Evolutionary conservation across 1,140 invertebrate genomes (phyloP), one percentile per base, ranked within the genome.

Genomic region (Gonatopus flavifemur): DNA sequence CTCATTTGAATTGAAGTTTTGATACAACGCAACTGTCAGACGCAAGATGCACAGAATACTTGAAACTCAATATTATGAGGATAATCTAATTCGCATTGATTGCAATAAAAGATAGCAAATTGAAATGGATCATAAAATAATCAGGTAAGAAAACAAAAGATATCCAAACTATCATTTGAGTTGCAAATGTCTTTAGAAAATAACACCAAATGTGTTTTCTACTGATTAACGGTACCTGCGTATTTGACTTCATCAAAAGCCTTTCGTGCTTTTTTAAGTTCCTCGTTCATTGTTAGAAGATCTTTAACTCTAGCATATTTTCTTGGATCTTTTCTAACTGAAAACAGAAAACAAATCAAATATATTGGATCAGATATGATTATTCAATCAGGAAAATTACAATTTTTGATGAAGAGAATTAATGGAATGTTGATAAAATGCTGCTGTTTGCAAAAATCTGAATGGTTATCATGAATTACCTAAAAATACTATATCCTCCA

Each of bases 201-300:
- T n/a, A n/a, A n/a, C n/a, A n/a, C n/a, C n/a, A n/a, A n/a, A n/a
- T n/a, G n/a, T n/a, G n/a, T n/a, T n/a, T n/a, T 57, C 49, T 60
- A 71, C 44, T 66, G 66, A 50, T 48, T 63, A 39, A 72, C 51
- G 47, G 65, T 76, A 74, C 77, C 81, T 68, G 83, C 88, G 80
- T 94, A 98, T 88, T 98, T 98, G 55, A 97, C 94, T 86, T 98
- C 96, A 83, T 99, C 97, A 81, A 99, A 99, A 57, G 96, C 96
- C 83, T 99, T 99, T 63, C 97, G 84, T 20, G 97, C 97, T 81
- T 97, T 96, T 73, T 98, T 97, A 18, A 99, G 79, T 80, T 99
- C 97, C 81, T 99, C 96, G 79, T 98, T 98, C 96, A 99, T 98
- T 37, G 92, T 95, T 2, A 99, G 78, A 4, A 99, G 79, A 77